A percentile compares a stretch with the other conserved stretches of the same genome.
Evolutionary conservation across 2,888 invertebrate genomes (phyloP).

Genomic region (Chalcis sispes): DNA sequence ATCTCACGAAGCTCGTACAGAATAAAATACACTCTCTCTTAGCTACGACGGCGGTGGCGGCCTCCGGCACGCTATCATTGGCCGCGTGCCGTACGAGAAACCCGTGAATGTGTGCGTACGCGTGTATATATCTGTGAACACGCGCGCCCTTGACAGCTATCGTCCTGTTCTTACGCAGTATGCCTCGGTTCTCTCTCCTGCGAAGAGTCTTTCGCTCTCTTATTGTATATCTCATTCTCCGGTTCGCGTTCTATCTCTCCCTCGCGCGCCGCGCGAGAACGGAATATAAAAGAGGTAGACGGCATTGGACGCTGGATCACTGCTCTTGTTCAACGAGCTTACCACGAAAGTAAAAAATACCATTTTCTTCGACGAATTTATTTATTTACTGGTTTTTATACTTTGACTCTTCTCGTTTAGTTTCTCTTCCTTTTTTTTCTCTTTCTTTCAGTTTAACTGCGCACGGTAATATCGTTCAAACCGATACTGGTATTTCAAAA

Average conservation of each 20-base stretch:
- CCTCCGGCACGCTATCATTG: slow-evolving; percentile 61
- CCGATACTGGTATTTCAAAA: slow-evolving; percentile 30
- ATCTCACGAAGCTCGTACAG: slow-evolving; percentile 22
- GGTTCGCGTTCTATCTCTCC: slow-evolving; percentile 36
- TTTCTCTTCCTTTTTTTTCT: background rate
- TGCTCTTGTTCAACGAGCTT: background rate
- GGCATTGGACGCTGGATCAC: slow-evolving; percentile 19
- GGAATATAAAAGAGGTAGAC: slow-evolving; percentile 51
- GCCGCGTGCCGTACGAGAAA: slow-evolving; percentile 54
- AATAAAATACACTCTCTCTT: slow-evolving; percentile 33
- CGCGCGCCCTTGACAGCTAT: slow-evolving; percentile 65
- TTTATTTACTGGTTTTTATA: slow-evolving; percentile 2
- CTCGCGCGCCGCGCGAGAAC: slow-evolving; percentile 38
- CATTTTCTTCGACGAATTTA: slow-evolving; percentile 40
- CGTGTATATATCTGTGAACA: too few species aligned
- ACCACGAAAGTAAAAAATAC: slow-evolving; percentile 47
- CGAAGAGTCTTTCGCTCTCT: slow-evolving; percentile 32
- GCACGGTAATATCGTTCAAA: background rate
- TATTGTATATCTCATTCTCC: slow-evolving; percentile 46
- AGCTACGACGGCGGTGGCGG: too few species aligned
- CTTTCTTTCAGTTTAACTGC: too few species aligned
- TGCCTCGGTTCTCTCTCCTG: slow-evolving; percentile 36
- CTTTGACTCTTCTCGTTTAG: background rate
- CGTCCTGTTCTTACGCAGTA: slow-evolving; percentile 60
- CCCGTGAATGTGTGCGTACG: slow-evolving; percentile 36